phyloP scores from a whole-genome alignment of 2,797 vertebrate species.

The Oophaga sylvatica region DNA sequence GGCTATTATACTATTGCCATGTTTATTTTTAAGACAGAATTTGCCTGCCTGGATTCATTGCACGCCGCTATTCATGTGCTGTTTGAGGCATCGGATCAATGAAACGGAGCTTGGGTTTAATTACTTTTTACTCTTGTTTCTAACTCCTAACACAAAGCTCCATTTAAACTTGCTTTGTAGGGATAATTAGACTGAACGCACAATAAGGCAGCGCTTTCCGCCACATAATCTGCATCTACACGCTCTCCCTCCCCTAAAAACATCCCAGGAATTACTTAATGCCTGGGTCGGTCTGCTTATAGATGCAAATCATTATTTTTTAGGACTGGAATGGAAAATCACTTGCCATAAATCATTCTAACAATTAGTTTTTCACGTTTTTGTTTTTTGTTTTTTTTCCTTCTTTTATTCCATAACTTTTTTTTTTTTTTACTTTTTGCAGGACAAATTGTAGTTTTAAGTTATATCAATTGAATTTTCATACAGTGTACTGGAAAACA shows the following conservation, averaged over 20 bases:
- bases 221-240: neutral
- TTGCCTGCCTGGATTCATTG: slow-evolving; percentile 10
- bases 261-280: neutral
- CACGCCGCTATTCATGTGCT: neutral
- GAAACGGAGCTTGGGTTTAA: slow-evolving; percentile 2
- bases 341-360: neutral
- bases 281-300: neutral
- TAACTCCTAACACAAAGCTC: neutral
- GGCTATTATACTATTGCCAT: slow-evolving; percentile 13
- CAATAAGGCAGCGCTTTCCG: neutral
- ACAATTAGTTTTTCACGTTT: neutral
- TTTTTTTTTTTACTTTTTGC: too few relatives aligned
- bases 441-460: too few relatives aligned
- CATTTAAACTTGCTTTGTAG: neutral
- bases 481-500: too few relatives aligned
- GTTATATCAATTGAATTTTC: too few relatives aligned
- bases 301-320: neutral
- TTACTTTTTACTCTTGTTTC: neutral
- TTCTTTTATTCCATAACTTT: too few relatives aligned
- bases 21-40: slow-evolving; percentile 26
- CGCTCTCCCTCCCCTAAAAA: neutral
- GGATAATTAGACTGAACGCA: slow-evolving; percentile 4
- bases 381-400: too few relatives aligned
- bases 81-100: neutral
- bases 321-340: neutral